Base-by-base conservation (phyloP, 2,888 invertebrate genomes). In the Erebia epiphron region DNA sequence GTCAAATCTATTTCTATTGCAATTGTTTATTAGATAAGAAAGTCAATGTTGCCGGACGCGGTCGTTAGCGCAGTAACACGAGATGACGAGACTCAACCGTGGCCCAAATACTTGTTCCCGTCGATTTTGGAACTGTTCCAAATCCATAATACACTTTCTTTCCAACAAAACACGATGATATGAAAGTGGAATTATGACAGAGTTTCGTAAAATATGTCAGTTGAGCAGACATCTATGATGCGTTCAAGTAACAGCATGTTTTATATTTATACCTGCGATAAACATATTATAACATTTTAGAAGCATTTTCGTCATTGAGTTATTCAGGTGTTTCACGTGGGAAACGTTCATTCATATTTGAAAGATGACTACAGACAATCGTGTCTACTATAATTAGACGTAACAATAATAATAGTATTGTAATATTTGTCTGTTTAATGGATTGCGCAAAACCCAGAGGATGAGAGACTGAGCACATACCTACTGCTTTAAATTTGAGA, bases 31-130 rank as follows among this genome's bases (percentile, higher is more conserved):
- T 79, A 80, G 83, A 86, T 86, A 84, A 86, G 89, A 91, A 90
- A 91, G 90, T 91, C 90, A 91, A 90, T 91, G 92, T 88, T 92
- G 91, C 87, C 91, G 91, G 92, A 92, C 86, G 89, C 85, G 83
- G 82, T 82, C 83, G 83, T 81, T 82, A 81, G 81, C 82, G 78
- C 83, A 83, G 88, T 87, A 91, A 90, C 82, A 83, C 83, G 85
- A 90, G 88, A 89, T 87, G 88, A 86, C 82, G 86, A 79, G 84
- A 79, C 77, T 84, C 84, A 89, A 85, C 91, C 92, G 84, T 91
- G 92, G 90, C 92, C 91, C 85, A 91, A 87, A 91, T 92, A 88
- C 87, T 87, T 86, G 81, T 78, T 84, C 82, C 81, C 83, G 82
- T 80, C 79, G 80, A 83, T 84, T 86, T 90, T 92, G 92, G 92